Evolutionary conservation across 2,797 vertebrate species (phyloP).

Genomic region (Myiotriccus ornatus): DNA sequence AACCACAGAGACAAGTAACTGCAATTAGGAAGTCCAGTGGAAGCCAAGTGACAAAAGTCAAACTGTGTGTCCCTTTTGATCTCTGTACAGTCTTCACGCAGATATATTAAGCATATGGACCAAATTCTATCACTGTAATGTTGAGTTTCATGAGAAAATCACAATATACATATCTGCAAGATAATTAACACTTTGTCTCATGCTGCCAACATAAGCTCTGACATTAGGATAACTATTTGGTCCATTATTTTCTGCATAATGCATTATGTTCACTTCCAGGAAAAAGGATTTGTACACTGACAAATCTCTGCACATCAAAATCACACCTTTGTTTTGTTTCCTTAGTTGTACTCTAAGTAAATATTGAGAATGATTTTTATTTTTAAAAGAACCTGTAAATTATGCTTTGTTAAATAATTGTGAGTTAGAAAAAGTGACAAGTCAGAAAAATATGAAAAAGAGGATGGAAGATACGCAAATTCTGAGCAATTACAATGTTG

Average conservation of each 20-base stretch:
- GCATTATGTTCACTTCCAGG: background rate
- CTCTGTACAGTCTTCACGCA: background rate
- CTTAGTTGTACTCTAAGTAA: background rate
- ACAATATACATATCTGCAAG: background rate
- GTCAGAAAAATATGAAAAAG: background rate
- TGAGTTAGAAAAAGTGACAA: background rate
- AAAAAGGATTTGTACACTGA: background rate
- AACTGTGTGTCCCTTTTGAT: background rate
- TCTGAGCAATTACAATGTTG: background rate
- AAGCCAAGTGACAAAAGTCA: background rate
- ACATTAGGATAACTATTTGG: background rate
- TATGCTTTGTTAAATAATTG: background rate
- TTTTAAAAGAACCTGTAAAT: background rate
- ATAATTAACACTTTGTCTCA: background rate
- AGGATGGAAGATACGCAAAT: background rate
- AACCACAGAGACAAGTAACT: background rate
- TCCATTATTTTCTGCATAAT: background rate
- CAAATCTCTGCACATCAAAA: background rate
- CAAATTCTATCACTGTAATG: background rate
- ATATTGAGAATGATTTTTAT: background rate
- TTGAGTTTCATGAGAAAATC: background rate
- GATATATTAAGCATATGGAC: background rate
- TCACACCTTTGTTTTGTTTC: background rate
- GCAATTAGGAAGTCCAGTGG: background rate
- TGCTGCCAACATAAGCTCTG: background rate